These are phyloP conservation scores for Odontocerum albicorne DNA, from an alignment of 2,888 invertebrate species.

Conservation along the genomic window DNA sequence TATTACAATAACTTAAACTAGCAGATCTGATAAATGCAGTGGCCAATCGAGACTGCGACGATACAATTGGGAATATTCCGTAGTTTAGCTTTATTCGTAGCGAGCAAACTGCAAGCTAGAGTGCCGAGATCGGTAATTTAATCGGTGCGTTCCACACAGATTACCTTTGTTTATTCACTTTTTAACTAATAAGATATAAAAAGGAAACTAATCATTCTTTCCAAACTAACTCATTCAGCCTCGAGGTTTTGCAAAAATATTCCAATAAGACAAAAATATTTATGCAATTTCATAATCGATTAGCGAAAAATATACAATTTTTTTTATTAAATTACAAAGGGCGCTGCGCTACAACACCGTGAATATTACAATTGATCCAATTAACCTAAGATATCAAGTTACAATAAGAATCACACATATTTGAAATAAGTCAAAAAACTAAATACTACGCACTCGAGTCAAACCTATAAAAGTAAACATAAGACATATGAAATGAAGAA, in stretches of 20 bases:
- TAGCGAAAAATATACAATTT: constrained; percentile 20
- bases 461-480: constrained; percentile 13
- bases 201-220: not conserved
- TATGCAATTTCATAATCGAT: not conserved
- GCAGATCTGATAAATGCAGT: constrained; percentile 34
- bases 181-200: not conserved
- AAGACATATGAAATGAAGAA: not conserved
- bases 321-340: constrained; percentile 12
- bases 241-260: constrained; percentile 7
- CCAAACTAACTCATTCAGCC: constrained; percentile 1
- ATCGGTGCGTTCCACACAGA: too few species aligned
- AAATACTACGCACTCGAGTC: constrained; percentile 18
- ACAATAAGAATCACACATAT: not conserved
- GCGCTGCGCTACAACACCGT: constrained; percentile 12
- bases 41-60: constrained; percentile 2
- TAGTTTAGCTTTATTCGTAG: not conserved
- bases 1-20: constrained; percentile 26
- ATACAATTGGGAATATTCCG: not conserved
- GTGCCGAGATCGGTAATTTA: too few species aligned
- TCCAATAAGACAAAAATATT: not conserved
- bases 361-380: constrained; percentile 10
- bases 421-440: not conserved
- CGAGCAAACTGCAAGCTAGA: too few species aligned
- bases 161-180: not conserved
- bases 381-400: constrained; percentile 7